These are phyloP conservation scores for Anastatus disparis DNA, from an alignment of 1,140 invertebrate genomes.

Conservation along the genomic window DNA sequence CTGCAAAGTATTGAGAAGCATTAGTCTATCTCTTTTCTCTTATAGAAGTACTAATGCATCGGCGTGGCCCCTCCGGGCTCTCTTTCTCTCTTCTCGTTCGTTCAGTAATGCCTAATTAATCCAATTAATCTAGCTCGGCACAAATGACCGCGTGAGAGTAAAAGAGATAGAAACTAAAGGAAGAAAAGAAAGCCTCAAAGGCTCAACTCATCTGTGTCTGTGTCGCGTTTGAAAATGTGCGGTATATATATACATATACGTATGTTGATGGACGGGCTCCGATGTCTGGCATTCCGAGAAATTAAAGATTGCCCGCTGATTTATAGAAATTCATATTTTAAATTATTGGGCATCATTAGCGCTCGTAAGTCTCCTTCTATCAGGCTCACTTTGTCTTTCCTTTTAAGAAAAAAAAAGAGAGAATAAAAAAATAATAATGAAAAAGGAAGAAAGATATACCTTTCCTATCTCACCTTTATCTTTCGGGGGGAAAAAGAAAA, in stretches of 20 bases:
- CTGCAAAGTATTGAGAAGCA: not conserved
- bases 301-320: conserved; percentile 67
- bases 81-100: no score
- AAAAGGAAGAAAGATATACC: no score
- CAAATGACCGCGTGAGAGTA: conserved; percentile 61
- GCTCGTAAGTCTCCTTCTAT: conserved; percentile 40
- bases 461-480: conserved; percentile 40
- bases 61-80: conserved; percentile 55
- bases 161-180: not conserved
- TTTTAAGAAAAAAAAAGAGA: no score
- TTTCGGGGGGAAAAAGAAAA: no score
- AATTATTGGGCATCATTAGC: conserved; percentile 66
- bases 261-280: conserved; percentile 63
- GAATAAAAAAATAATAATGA: no score
- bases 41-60: conserved; percentile 60
- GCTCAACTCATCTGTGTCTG: no score
- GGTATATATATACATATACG: no score
- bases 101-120: conserved; percentile 67
- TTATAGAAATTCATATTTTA: conserved; percentile 67
- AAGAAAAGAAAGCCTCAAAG: conserved; percentile 20
- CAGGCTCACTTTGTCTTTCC: no score
- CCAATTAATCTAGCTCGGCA: conserved; percentile 66
- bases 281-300: conserved; percentile 66
- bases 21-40: not conserved
- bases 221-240: no score